Base-by-base conservation (phyloP, 2,113 vertebrate genomes). In the Bagarius yarrelli region DNA sequence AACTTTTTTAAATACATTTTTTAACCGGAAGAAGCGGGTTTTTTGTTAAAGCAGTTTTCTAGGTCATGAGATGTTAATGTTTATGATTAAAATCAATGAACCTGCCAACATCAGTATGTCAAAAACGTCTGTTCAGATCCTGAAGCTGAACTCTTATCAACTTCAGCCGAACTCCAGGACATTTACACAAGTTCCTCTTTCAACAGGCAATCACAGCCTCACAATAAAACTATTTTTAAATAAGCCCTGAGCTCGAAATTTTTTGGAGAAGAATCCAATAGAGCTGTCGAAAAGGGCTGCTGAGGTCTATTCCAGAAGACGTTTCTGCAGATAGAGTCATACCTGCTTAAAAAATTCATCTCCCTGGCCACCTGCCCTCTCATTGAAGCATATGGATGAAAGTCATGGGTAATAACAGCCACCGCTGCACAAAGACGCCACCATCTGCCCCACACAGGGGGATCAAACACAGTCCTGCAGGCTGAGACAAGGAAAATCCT, bases 351-450 rank as follows among this genome's bases (percentile, higher is more conserved):
- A 86, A 81, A 75, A 81, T 27, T 66, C 34, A 84, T 86, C 79
- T 86, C 71, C 16, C 52, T 12, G 82, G 70, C 86, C 86, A 84
- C 83, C 81, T 84, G 85, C 76, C 78, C 81, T 71, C 75, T 75
- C 81, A 76, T 71, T 59, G 70, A 73, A 83, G 80, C 84, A 87
- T 86, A 86, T 86, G 86, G 86, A 83, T 69, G 75, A 21, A 56
- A 87, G 84, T 84, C 83, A 83, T 55, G 15, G 81, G 79, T 84
- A 83, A 83, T 86, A 87, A 87, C 64, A 67, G 81, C 86, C 73
- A 79, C 80, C 44, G 23, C 76, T 80, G 79, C 86, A 86, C 74
- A 81, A 79, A 86, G 71, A 66, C 66, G 34, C 30, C 21, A 81
- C 86, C 85, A 87, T 84, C 86, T 86, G 86, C 81, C 71, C 50